phyloP scores from a whole-genome alignment of 2,888 invertebrate genomes.

The Drosophila conformis region DNA sequence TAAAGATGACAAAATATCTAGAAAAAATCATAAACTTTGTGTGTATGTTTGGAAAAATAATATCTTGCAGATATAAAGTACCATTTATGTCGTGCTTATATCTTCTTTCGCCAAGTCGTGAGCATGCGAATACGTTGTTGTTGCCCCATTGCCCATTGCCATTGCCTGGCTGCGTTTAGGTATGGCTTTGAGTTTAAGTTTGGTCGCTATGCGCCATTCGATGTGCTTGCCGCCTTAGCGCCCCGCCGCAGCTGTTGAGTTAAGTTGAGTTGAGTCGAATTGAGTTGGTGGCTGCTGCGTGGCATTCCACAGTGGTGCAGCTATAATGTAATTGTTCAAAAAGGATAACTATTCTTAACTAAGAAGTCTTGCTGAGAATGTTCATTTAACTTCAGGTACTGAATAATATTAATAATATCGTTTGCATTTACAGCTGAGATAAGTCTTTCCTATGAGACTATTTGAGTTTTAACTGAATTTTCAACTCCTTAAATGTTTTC shows the following conservation, averaged over 20 bases:
- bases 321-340: background rate
- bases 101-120: constrained; percentile 81
- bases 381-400: background rate
- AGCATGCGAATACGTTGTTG: constrained; percentile 52
- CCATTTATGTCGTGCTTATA: constrained; percentile 81
- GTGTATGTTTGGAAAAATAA: constrained; percentile 81
- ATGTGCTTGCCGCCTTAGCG: constrained; percentile 14
- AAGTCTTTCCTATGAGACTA: background rate
- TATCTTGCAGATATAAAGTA: constrained; percentile 81
- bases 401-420: background rate
- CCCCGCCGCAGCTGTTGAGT: constrained; percentile 45
- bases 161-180: constrained; percentile 14
- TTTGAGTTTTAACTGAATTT: background rate
- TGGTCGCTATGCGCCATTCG: constrained; percentile 61
- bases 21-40: constrained; percentile 81
- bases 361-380: background rate
- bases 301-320: constrained; percentile 39
- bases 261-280: constrained; percentile 52
- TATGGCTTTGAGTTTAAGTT: constrained; percentile 23
- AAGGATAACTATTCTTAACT: background rate
- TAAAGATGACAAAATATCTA: constrained; percentile 82
- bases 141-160: constrained; percentile 16
- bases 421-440: too few relatives aligned
- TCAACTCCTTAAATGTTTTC: background rate
- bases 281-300: constrained; percentile 48